A percentile compares a stretch with the other conserved stretches of the same genome.
Conservation (phyloP, 2,888 invertebrate genomes). For the Lagria hirta region DNA sequence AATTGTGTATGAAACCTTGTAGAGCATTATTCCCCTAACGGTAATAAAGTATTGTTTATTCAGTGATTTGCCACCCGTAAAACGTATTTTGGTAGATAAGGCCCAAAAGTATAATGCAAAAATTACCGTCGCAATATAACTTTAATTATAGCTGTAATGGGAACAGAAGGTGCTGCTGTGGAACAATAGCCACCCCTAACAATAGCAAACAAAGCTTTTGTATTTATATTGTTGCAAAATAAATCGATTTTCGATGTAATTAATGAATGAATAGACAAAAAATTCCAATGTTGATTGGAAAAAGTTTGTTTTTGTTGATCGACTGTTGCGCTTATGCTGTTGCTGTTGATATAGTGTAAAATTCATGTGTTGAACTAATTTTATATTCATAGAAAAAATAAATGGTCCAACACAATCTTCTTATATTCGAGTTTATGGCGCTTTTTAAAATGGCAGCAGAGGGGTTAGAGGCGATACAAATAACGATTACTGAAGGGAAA, state of each 20-base stretch:
- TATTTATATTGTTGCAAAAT: slow-evolving; percentile 29
- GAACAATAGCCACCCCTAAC: slow-evolving; percentile 25
- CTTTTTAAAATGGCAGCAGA: slow-evolving; percentile 37
- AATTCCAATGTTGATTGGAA: slow-evolving; percentile 2
- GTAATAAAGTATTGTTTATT: slow-evolving; percentile 7
- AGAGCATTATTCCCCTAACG: slow-evolving; percentile 1
- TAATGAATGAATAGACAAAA: slow-evolving; percentile 14
- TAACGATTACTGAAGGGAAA: slow-evolving; percentile 21
- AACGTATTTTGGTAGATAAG: slow-evolving; percentile 26
- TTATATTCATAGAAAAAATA: slow-evolving; percentile 48
- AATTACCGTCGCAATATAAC: slow-evolving; percentile 31
- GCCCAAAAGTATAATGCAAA: slow-evolving; percentile 26
- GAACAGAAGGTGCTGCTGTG: slow-evolving; percentile 28
- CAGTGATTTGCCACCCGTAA: slow-evolving; percentile 27
- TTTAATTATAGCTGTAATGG: slow-evolving; percentile 31
- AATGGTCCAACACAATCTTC: slow-evolving; percentile 43
- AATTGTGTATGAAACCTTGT: too few relatives aligned
- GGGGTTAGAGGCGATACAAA: slow-evolving; percentile 31
- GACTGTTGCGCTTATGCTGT: too few relatives aligned
- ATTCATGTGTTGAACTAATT: slow-evolving; percentile 32
- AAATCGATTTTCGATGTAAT: slow-evolving; percentile 30
- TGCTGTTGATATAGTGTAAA: slow-evolving; percentile 7
- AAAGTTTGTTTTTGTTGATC: too few relatives aligned
- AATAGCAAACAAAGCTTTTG: slow-evolving; percentile 29
- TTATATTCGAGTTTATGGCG: slow-evolving; percentile 44